Evolutionary conservation across 2,888 invertebrate species (phyloP).

Genomic region (Aspidiotus rigidus): DNA sequence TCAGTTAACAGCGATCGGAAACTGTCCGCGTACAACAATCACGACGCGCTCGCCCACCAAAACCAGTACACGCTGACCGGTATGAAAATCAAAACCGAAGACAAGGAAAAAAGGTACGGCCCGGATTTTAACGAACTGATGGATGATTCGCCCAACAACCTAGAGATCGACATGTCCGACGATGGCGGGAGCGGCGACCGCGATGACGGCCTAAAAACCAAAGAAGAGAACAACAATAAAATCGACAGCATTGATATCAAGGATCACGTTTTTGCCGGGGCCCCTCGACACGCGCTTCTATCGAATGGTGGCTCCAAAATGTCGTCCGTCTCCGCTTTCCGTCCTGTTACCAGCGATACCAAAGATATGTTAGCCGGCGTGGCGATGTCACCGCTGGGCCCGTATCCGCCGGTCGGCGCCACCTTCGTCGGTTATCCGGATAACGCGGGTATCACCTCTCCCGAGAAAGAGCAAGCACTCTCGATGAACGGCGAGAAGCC

Average conservation of each 20-base stretch:
- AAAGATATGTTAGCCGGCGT: constrained; percentile 39
- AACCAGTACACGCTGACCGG: neutral
- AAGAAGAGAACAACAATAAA: constrained; percentile 38
- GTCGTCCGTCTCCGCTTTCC: constrained; percentile 56
- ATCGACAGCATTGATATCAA: constrained; percentile 33
- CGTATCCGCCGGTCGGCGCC: constrained; percentile 56
- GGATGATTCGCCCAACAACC: constrained; percentile 66
- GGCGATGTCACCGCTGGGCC: constrained; percentile 46
- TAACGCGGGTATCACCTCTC: constrained; percentile 27
- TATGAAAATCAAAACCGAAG: constrained; percentile 23
- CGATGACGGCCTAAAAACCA: constrained; percentile 18
- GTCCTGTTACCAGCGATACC: constrained; percentile 53
- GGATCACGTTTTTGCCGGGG: constrained; percentile 20
- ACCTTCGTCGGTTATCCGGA: constrained; percentile 59
- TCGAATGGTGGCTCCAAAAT: constrained; percentile 8
- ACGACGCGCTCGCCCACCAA: constrained; percentile 20
- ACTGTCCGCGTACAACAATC: constrained; percentile 20
- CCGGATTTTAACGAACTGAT: constrained; percentile 63
- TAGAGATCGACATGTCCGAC: constrained; percentile 68
- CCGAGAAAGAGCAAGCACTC: constrained; percentile 24
- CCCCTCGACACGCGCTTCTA: constrained; percentile 10
- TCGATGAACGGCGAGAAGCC: constrained; percentile 33
- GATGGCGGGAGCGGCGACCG: constrained; percentile 37
- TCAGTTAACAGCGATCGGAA: constrained; percentile 32
- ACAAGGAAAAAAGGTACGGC: constrained; percentile 49